These are phyloP conservation scores for Steatornis caripensis DNA, from an alignment of 2,113 vertebrate species.

Conservation along the genomic window DNA sequence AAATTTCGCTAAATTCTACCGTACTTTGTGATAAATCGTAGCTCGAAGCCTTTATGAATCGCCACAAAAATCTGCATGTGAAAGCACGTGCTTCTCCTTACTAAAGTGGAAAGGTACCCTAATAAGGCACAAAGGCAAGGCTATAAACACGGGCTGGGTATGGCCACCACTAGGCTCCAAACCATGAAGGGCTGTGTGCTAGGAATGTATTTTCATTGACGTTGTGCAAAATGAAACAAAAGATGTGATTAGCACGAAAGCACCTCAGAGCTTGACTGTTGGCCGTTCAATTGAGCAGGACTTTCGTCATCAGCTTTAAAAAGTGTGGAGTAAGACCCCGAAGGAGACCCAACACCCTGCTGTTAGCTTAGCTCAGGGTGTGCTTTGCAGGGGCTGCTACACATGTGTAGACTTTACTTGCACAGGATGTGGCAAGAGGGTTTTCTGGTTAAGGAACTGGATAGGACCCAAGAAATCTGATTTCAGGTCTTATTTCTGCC, in stretches of 20 bases:
- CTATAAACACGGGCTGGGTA: neutral
- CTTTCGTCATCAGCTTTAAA: neutral
- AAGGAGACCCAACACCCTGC: neutral
- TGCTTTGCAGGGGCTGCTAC: neutral
- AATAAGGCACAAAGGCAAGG: neutral
- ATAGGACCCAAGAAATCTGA: neutral
- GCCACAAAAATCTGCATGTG: neutral
- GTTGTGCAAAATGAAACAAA: neutral
- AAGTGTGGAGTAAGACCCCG: neutral
- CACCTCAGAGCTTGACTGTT: neutral
- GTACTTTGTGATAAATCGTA: neutral
- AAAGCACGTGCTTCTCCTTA: neutral
- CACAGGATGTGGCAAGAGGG: neutral
- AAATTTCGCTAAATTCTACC: neutral
- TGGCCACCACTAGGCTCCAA: neutral
- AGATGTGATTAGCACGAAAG: neutral
- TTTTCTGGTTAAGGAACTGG: neutral
- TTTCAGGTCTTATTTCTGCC: neutral
- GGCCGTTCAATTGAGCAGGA: neutral
- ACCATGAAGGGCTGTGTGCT: neutral
- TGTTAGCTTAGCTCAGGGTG: neutral
- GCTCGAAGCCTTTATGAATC: neutral
- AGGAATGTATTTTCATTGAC: neutral
- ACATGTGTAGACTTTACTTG: neutral
- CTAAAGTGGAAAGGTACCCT: neutral